Conservation (phyloP, 2,797 vertebrate species). For the Sandelia bainsii region DNA sequence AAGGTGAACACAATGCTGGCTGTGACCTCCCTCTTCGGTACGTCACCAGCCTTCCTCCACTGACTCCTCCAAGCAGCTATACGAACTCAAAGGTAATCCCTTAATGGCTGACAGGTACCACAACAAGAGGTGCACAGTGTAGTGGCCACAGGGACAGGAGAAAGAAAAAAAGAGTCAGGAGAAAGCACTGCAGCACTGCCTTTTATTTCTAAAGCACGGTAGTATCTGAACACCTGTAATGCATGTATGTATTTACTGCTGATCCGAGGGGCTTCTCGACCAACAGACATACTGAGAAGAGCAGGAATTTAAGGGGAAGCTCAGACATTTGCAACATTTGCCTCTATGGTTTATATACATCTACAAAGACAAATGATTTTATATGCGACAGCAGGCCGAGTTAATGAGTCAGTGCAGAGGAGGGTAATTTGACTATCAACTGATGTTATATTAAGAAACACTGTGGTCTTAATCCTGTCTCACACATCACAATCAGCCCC, state of each 20-base stretch:
- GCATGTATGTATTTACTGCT: neutral
- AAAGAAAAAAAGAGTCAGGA: neutral
- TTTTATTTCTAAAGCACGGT: neutral
- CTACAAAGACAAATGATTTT: neutral
- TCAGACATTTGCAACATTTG: neutral
- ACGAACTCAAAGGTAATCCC: slow-evolving; percentile 67
- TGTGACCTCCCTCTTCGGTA: slow-evolving; percentile 38
- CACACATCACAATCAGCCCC: slow-evolving; percentile 22
- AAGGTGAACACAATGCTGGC: slow-evolving; percentile 52
- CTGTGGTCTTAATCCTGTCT: slow-evolving; percentile 41
- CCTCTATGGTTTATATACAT: neutral
- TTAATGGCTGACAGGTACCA: slow-evolving; percentile 73
- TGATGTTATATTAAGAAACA: slow-evolving; percentile 44
- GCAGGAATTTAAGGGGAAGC: neutral
- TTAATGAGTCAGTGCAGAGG: neutral
- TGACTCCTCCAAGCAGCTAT: slow-evolving; percentile 51
- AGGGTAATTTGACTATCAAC: slow-evolving; percentile 25
- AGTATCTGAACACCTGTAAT: slow-evolving; percentile 5
- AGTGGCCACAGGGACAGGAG: slow-evolving; percentile 22
- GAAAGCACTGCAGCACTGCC: slow-evolving; percentile 11
- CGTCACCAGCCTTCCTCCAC: slow-evolving; percentile 39
- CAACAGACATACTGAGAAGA: neutral
- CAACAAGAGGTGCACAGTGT: slow-evolving; percentile 22
- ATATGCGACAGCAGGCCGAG: slow-evolving; percentile 2
- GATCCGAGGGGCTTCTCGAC: neutral